Evolutionary conservation across 2,113 vertebrate species (phyloP).

Genomic region (Coptodon rendalli): DNA sequence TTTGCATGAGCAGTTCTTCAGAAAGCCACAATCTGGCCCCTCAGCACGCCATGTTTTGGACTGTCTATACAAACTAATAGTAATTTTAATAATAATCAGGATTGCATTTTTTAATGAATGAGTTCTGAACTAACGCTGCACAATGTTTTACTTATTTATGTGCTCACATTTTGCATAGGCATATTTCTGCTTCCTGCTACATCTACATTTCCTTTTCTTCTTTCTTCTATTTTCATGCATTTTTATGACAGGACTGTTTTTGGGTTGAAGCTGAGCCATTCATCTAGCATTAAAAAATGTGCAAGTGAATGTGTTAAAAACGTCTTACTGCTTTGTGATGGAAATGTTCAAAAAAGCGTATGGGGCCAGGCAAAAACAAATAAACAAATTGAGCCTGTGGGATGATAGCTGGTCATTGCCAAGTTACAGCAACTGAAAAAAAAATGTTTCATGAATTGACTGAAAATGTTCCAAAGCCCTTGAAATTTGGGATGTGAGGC

Average conservation of each 20-base stretch:
- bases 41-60: neutral
- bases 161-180: neutral
- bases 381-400: constrained; percentile 13
- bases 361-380: constrained; percentile 12
- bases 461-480: constrained; percentile 29
- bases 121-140: neutral
- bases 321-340: constrained; percentile 1
- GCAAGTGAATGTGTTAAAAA: constrained; percentile 17
- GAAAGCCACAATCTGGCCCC: neutral
- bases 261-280: neutral
- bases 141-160: neutral
- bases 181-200: neutral
- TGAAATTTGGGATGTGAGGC: constrained; percentile 4
- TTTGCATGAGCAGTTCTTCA: neutral
- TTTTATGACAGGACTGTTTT: neutral
- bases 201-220: neutral
- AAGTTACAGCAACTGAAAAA: neutral
- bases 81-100: neutral
- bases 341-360: constrained; percentile 18
- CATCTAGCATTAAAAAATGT: neutral
- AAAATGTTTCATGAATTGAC: constrained; percentile 10
- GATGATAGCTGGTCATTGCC: neutral
- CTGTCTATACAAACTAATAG: neutral
- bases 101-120: neutral
- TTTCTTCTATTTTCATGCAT: neutral